These are phyloP conservation scores for Epinephelus coioides DNA, from an alignment of 2,797 vertebrate genomes.

Conservation along the genomic window DNA sequence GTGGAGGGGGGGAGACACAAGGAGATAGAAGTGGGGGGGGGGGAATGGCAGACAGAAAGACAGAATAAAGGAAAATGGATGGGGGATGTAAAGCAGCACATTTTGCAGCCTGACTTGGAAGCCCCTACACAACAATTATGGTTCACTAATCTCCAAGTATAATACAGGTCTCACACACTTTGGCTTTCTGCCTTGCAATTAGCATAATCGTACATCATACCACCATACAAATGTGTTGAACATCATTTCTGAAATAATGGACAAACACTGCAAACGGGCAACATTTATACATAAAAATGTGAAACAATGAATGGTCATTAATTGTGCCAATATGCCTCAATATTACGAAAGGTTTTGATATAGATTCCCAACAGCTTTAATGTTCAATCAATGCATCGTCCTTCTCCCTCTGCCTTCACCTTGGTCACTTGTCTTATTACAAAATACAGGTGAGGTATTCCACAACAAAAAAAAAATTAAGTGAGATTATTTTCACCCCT, in stretches of 20 bases:
- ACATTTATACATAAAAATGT: slow-evolving; percentile 6
- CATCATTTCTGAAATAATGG: slow-evolving; percentile 51
- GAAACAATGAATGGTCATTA: neutral
- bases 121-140: slow-evolving; percentile 69
- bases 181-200: slow-evolving; percentile 63
- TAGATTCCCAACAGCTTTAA: neutral
- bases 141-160: slow-evolving; percentile 72
- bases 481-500: slow-evolving; percentile 42
- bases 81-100: slow-evolving; percentile 64
- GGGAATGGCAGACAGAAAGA: slow-evolving; percentile 37
- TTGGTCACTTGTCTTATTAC: slow-evolving; percentile 24
- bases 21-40: neutral
- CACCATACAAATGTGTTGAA: slow-evolving; percentile 51
- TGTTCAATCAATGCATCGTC: slow-evolving; percentile 20
- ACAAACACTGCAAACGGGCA: slow-evolving; percentile 12
- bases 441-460: slow-evolving; percentile 46
- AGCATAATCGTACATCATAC: slow-evolving; percentile 64
- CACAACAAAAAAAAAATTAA: neutral
- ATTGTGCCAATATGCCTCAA: neutral
- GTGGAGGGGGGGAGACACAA: slow-evolving; percentile 33
- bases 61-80: slow-evolving; percentile 46
- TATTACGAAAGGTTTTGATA: slow-evolving; percentile 13
- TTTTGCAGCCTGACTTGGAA: slow-evolving; percentile 67
- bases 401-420: neutral
- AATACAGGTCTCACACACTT: slow-evolving; percentile 69